phyloP scores from a whole-genome alignment of 2,888 invertebrate species.

The Petrophora chlorosata region DNA sequence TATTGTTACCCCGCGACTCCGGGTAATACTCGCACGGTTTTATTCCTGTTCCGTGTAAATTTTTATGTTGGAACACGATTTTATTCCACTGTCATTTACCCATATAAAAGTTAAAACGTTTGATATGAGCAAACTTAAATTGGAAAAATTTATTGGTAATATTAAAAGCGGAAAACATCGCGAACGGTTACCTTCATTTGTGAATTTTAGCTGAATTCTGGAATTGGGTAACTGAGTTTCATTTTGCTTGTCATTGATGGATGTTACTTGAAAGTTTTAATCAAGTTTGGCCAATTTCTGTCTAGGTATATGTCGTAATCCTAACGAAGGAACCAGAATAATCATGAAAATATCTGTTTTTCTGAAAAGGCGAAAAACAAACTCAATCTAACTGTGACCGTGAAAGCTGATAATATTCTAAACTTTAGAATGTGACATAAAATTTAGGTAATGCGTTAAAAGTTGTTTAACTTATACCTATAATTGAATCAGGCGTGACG shows the following conservation, averaged over 20 bases:
- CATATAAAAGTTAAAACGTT: conserved; percentile 53
- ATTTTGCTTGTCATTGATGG: conserved; percentile 4
- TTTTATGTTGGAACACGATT: conserved; percentile 56
- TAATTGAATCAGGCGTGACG: too few species aligned
- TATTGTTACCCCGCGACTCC: conserved; percentile 50
- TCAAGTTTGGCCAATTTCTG: conserved; percentile 25
- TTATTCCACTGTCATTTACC: conserved; percentile 54
- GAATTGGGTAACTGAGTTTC: conserved; percentile 25
- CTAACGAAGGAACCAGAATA: too few species aligned
- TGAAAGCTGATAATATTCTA: too few species aligned
- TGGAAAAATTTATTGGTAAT: conserved; percentile 47
- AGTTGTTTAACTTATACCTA: too few species aligned
- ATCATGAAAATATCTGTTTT: too few species aligned
- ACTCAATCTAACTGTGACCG: too few species aligned
- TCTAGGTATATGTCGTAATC: too few species aligned
- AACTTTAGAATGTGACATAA: too few species aligned
- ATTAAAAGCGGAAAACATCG: conserved; percentile 44
- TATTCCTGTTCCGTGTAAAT: conserved; percentile 61
- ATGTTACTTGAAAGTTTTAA: conserved; percentile 11
- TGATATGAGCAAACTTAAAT: conserved; percentile 53
- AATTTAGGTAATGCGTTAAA: too few species aligned
- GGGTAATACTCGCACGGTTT: conserved; percentile 51
- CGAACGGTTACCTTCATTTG: conserved; percentile 17
- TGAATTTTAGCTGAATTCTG: conserved; percentile 16
- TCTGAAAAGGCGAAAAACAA: too few species aligned